Conservation (phyloP, 2,113 vertebrate species). For the Leptocoma aspasia region DNA sequence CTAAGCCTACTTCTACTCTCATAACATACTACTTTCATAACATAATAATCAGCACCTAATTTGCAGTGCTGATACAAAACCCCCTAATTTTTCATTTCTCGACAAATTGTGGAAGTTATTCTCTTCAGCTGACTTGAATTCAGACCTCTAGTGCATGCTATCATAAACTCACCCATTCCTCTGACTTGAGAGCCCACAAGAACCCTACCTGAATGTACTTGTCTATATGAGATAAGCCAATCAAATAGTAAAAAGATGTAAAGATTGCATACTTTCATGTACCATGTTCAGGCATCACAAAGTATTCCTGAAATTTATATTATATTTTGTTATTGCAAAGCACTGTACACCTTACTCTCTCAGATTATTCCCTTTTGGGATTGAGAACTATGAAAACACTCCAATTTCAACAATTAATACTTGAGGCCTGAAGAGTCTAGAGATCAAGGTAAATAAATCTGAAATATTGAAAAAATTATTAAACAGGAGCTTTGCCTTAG, state of each 20-base stretch:
- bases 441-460: background rate
- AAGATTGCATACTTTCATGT: background rate
- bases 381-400: background rate
- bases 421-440: background rate
- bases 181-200: background rate
- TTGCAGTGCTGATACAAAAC: fast-evolving
- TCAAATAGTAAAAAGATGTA: background rate
- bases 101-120: background rate
- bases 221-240: background rate
- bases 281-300: background rate
- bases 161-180: background rate
- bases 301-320: background rate
- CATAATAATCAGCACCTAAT: background rate
- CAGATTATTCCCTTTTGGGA: background rate
- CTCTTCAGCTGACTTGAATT: background rate
- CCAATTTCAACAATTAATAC: background rate
- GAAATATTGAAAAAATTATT: background rate
- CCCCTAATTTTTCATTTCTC: background rate
- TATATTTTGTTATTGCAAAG: background rate
- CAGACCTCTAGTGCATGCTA: background rate
- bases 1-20: background rate
- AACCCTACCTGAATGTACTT: background rate
- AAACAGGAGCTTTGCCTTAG: background rate
- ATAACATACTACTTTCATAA: background rate
- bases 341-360: background rate